These are phyloP conservation scores for Tupaia tana DNA, from an alignment of 2,113 vertebrate genomes.

Conservation along the genomic window DNA sequence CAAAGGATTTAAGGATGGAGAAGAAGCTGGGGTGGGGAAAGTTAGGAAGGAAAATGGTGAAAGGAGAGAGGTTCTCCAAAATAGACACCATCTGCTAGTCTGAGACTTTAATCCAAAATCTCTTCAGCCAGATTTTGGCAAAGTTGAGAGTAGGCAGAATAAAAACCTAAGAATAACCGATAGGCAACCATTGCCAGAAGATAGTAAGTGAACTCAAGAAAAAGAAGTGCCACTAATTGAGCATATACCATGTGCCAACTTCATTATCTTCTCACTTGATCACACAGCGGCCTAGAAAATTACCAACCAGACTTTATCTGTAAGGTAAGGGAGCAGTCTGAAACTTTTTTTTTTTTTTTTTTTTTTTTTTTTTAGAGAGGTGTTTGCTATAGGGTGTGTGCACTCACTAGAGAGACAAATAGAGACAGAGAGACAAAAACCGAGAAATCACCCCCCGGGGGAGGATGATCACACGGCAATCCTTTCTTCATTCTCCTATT, in stretches of 20 bases:
- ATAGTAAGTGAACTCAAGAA: not conserved
- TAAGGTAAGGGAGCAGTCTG: not conserved
- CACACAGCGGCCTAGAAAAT: not conserved
- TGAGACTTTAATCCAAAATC: fast-evolving
- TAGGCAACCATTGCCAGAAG: not conserved
- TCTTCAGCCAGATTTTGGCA: not conserved
- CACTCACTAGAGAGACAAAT: too few relatives aligned
- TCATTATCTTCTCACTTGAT: not conserved
- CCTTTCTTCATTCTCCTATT: too few relatives aligned
- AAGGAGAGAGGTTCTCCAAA: not conserved
- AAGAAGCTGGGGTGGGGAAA: not conserved
- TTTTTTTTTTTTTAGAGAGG: too few relatives aligned
- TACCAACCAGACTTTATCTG: not conserved
- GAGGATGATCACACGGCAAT: too few relatives aligned
- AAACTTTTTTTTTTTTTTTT: too few relatives aligned
- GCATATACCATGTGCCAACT: not conserved
- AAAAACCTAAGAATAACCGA: not conserved
- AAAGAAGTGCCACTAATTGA: not conserved
- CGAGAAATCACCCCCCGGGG: too few relatives aligned
- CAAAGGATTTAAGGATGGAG: not conserved
- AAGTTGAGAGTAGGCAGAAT: not conserved
- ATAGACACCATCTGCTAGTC: too few relatives aligned
- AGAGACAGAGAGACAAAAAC: too few relatives aligned
- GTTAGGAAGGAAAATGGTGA: not conserved
- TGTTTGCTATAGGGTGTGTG: too few relatives aligned